Base-by-base conservation (phyloP, 2,113 vertebrate genomes). In the Tychaedon coryphoeus region DNA sequence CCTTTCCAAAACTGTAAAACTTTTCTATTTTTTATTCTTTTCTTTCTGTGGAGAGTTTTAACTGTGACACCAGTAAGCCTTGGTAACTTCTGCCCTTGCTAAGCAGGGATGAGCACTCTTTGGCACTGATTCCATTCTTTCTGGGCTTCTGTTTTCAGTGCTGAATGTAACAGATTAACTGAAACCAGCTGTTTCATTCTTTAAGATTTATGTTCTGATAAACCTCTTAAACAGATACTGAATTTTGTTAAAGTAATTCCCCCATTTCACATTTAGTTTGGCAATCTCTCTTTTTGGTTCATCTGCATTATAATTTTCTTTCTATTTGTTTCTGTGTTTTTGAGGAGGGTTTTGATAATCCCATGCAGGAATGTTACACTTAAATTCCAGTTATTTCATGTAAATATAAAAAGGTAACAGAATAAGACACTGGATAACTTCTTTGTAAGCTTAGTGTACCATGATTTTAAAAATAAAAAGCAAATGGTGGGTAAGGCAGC, bases 181-280 rank as follows among this genome's bases (percentile, higher is more conserved):
- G 50, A 50, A 81, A 71, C 8, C 29, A 67, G 36, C 14, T 74
- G 50, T 90, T 94, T 80, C 36, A 31, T 90, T 88, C 89, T 95
- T 89, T 48, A 70, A 28, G 60, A 67, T 92, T 61, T 90, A 60
- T 97, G 67, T 87, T 91, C 73, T 77, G 83, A 77, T 80, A 79
- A 94, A 43, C 38, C 31, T 88, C 81, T 53, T 40, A 9, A 69
- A 43, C 8, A 71, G 48, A 67, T 51, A 72, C 10, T 73, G 42
- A 64, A 36, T 95, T 92, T 60, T 85, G 13, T 50, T 70, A 12
- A 75, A 95, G 34, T 90, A 77, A 56, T 81, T 84, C 76, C 20
- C 48, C 34, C 50, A 12, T 62, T 96, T 94, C 40, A 53, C 8
- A 8, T 92, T 48, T 58, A 73, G 12, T 53, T 81, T 86, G 57